phyloP scores from a whole-genome alignment of 1,140 invertebrate species.

The Luehdorfia chinensis region DNA sequence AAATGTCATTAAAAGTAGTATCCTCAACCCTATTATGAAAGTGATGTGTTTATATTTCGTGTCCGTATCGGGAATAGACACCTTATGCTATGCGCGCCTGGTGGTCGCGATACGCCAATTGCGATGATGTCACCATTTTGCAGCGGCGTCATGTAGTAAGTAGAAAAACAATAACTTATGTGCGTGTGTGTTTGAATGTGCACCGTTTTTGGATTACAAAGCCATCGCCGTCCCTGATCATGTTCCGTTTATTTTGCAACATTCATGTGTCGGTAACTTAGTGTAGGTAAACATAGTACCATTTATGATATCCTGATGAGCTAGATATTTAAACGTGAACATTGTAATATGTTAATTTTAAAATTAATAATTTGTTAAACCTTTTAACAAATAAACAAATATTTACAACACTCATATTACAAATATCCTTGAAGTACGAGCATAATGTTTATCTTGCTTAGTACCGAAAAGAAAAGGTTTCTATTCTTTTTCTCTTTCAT shows the following conservation, averaged over 20 bases:
- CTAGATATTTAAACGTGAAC: not conserved
- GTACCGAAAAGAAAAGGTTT: too few species aligned
- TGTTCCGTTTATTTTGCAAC: conserved; percentile 13
- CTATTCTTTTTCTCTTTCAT: too few species aligned
- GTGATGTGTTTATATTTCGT: conserved; percentile 33
- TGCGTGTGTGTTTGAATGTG: conserved; percentile 12
- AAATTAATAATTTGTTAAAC: too few species aligned
- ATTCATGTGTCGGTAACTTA: conserved; percentile 5
- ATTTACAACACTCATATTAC: too few species aligned
- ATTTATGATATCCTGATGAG: conserved; percentile 11
- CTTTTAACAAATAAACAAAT: too few species aligned
- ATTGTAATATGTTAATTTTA: too few species aligned
- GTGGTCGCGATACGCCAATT: conserved; percentile 37
- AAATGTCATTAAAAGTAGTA: too few species aligned
- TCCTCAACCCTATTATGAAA: conserved; percentile 2
- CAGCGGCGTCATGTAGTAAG: conserved; percentile 10
- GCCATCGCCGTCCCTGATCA: conserved; percentile 10
- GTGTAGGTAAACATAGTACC: conserved; percentile 1
- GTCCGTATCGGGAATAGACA: conserved; percentile 28
- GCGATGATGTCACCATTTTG: conserved; percentile 40
- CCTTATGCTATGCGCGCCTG: conserved; percentile 39
- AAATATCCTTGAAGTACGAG: too few species aligned
- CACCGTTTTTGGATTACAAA: conserved; percentile 22
- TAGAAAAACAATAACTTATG: not conserved
- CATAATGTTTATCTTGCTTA: too few species aligned